A percentile compares a stretch with the other conserved stretches of the same genome.
Conservation (phyloP, 1,140 invertebrate species). For the Elymnias hypermnestra region DNA sequence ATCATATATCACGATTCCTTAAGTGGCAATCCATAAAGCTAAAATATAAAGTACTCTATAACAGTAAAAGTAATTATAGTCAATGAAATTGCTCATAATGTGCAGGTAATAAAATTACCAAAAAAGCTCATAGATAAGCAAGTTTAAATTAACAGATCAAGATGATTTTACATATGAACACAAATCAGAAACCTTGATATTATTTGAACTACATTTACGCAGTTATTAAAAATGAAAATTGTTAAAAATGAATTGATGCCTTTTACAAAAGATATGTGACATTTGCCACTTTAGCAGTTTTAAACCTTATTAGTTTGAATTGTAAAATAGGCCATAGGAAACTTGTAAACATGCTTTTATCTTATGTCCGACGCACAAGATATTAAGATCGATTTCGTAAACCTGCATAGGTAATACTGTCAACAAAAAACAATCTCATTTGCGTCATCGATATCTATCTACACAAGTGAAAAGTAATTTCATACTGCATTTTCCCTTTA, state of each 20-base stretch:
- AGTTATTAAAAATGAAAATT: background rate
- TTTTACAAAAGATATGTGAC: slow-evolving; percentile 18
- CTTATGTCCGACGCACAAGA: slow-evolving; percentile 27
- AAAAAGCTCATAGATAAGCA: slow-evolving; percentile 41
- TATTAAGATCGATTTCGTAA: slow-evolving; percentile 40
- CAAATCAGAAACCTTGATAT: too few species aligned
- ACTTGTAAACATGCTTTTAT: slow-evolving; percentile 30
- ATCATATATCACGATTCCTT: slow-evolving; percentile 39
- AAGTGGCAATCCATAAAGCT: slow-evolving; percentile 42
- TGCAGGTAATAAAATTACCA: slow-evolving; percentile 30
- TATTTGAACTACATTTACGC: background rate
- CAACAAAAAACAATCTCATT: slow-evolving; percentile 65
- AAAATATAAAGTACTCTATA: slow-evolving; percentile 57
- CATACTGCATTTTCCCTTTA: slow-evolving; percentile 66
- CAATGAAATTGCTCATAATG: slow-evolving; percentile 61
- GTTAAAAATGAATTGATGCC: slow-evolving; percentile 13
- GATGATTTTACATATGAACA: too few species aligned
- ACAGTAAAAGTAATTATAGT: slow-evolving; percentile 71
- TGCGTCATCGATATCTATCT: slow-evolving; percentile 54
- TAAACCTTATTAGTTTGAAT: slow-evolving; percentile 20
- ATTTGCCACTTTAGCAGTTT: slow-evolving; percentile 10
- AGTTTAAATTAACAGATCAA: too few species aligned
- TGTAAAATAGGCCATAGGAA: slow-evolving; percentile 20
- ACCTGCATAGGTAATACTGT: slow-evolving; percentile 28
- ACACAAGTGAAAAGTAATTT: slow-evolving; percentile 70